Evolutionary conservation across 2,888 invertebrate genomes (phyloP).

Genomic region (Phorcus lineatus): DNA sequence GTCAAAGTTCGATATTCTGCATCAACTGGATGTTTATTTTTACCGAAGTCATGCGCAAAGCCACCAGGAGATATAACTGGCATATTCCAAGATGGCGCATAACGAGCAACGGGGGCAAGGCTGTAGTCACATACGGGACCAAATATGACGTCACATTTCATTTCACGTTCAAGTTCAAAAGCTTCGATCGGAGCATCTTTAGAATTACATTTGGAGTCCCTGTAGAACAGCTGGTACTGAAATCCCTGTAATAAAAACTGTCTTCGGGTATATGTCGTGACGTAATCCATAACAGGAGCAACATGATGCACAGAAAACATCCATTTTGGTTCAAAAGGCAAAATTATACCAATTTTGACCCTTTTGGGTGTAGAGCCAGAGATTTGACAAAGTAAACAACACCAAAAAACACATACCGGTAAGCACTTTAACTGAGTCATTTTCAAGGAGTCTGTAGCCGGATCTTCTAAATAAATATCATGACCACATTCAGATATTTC

Average conservation of each 20-base stretch:
- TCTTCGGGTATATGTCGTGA: constrained; percentile 31
- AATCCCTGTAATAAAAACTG: constrained; percentile 12
- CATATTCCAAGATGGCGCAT: constrained; percentile 92
- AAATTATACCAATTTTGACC: constrained; percentile 40
- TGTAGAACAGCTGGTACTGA: constrained; percentile 35
- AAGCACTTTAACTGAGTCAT: too few species aligned
- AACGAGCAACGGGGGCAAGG: constrained; percentile 89
- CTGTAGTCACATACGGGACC: constrained; percentile 79
- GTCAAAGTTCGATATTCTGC: constrained; percentile 54
- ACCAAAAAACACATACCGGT: too few species aligned
- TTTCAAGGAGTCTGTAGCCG: too few species aligned
- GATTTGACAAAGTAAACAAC: too few species aligned
- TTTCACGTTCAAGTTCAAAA: constrained; percentile 45
- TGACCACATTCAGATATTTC: too few species aligned
- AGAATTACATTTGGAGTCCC: constrained; percentile 48
- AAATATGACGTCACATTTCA: constrained; percentile 53
- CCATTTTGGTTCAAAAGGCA: constrained; percentile 38
- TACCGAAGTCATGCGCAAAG: constrained; percentile 63
- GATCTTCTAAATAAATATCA: too few species aligned
- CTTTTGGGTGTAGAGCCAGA: too few species aligned
- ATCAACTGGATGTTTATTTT: constrained; percentile 15
- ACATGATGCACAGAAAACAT: constrained; percentile 50
- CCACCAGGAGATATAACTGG: constrained; percentile 85
- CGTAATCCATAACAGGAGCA: constrained; percentile 60
- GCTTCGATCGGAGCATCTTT: constrained; percentile 51